Base-by-base conservation (phyloP, 2,888 invertebrate species). In the Leptopterna dolabrata region DNA sequence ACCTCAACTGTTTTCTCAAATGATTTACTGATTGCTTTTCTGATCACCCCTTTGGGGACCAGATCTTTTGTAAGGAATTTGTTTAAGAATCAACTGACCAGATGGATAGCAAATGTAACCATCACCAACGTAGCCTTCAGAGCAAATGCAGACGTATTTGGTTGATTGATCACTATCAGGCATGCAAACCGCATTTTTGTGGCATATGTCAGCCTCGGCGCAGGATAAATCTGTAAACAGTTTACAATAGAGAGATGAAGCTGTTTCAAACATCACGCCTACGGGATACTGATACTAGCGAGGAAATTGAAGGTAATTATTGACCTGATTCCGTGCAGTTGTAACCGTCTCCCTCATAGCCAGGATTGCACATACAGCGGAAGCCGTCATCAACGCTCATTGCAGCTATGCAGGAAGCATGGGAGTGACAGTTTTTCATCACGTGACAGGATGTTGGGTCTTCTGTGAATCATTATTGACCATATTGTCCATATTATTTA, bases 261-360 rank as follows among this genome's bases (percentile, higher is more conserved):
- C 47, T 14, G 14, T n/a, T n/a, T n/a, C n/a, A n/a, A n/a, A n/a
- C n/a, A n/a, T n/a, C n/a, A n/a, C n/a, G n/a, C n/a, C n/a, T n/a
- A n/a, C n/a, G n/a, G n/a, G n/a, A n/a, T n/a, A n/a, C n/a, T n/a
- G n/a, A n/a, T n/a, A n/a, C n/a, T n/a, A n/a, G n/a, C n/a, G n/a
- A n/a, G 14, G 63, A 16, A 24, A n/a, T 82, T 86, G 83, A 78
- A 88, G 63, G 29, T 63, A 55, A 36, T 73, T 76, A 83, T 70
- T 45, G 29, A 93, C 93, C 93, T 91, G 91, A 92, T 90, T 94
- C 94, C 0, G 92, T 93, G 91, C 97, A 98, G 90, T 93, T 94
- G 88, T 93, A 94, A 11, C 97, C 97, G 91, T 98, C 96, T 29
- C 98, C 98, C 91, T 95, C 94, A 92, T 94, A 98, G 3, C 97